Base-by-base conservation (phyloP, 2,113 vertebrate species). In the Centrocercus urophasianus region DNA sequence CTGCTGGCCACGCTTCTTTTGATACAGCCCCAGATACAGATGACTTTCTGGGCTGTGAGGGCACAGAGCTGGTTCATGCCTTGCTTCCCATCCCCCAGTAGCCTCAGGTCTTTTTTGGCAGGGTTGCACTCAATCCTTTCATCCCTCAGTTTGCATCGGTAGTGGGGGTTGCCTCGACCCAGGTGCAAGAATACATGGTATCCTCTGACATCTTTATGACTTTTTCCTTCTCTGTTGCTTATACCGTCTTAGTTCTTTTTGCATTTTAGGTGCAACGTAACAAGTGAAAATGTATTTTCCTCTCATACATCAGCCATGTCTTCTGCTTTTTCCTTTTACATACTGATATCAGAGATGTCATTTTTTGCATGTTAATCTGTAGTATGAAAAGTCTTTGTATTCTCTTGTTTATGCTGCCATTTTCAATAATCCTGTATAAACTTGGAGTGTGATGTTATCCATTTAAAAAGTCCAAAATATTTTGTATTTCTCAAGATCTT, bases 351-450 rank as follows among this genome's bases (percentile, higher is more conserved):
- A 64, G 43, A 74, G 15, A 30, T 43, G 43, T 59, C 0, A 4
- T 75, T 75, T 72, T 78, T 11, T 83, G 1, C 13, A 13, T 69
- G 19, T 81, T 83, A 59, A 38, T 71, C 28, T 90, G 2, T 84
- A 43, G 34, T 72, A 36, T 54, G 64, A 13, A 73, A 78, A 48
- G 20, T 61, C 40, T 86, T 75, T 78, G 11, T 80, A 43, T 74
- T 90, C 19, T 27, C 17, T 86, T 88, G 11, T 85, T 83, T 92
- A 45, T 69, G 18, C 30, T 87, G 12, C 54, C 36, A 36, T 90
- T 88, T 86, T 82, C 24, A 63, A 3, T 93, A 84, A 85, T 82
- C 15, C n/a, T 32, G 47, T 94, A 90, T 87, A 88, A 88, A 66
- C 7, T 69, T 11, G 8, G 42, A 60, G 72, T 48, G 6, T 1